Conservation (phyloP, 1,140 invertebrate genomes). For the Sycophila sp. region DNA sequence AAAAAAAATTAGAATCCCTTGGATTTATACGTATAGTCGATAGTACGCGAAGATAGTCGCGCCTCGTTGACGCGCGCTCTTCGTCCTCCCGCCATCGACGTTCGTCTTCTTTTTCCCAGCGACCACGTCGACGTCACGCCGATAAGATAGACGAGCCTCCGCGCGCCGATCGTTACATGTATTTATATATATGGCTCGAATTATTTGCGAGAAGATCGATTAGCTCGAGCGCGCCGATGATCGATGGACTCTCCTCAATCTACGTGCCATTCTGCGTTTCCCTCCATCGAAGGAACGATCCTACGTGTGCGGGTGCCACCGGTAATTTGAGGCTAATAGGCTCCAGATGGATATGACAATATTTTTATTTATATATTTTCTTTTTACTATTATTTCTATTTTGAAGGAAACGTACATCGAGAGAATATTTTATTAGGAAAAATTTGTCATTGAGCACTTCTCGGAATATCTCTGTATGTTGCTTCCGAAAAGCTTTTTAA, state of each 20-base stretch:
- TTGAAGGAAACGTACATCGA: no score
- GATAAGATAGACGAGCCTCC: constrained; percentile 14
- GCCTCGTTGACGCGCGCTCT: neutral
- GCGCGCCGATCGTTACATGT: neutral
- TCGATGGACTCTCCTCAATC: constrained; percentile 14
- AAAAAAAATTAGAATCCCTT: neutral
- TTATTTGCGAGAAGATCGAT: constrained; percentile 13
- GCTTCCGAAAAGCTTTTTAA: no score
- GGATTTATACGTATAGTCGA: neutral
- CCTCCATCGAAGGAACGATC: no score
- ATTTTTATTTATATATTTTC: no score
- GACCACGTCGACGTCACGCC: neutral
- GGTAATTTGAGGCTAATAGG: no score
- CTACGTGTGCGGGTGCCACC: no score
- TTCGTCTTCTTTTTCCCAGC: neutral
- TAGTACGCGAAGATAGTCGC: neutral
- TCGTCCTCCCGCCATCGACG: no score
- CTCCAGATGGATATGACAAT: no score
- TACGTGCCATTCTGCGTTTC: neutral
- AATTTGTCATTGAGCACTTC: no score
- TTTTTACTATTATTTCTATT: no score
- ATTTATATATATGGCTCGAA: neutral
- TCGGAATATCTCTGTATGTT: no score
- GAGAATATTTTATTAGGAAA: neutral
- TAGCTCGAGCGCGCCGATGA: neutral